These are phyloP conservation scores for Leptobrachium ailaonicum DNA, from an alignment of 2,113 vertebrate genomes.

Conservation along the genomic window DNA sequence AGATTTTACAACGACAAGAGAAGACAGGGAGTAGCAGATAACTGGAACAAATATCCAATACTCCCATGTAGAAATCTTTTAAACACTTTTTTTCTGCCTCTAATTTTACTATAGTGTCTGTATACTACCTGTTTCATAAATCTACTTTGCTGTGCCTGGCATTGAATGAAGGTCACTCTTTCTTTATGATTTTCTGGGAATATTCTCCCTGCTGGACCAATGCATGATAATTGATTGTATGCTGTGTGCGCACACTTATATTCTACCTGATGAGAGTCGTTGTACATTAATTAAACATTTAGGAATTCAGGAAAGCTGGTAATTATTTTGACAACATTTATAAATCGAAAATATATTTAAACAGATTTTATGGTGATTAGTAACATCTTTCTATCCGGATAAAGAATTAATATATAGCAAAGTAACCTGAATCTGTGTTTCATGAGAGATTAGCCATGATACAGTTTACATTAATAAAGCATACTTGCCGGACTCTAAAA, in stretches of 20 bases:
- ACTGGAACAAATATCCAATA: no score
- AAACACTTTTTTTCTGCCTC: no score
- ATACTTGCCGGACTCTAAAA: no score
- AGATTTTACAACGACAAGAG: no score
- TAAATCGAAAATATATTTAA: constrained; percentile 7
- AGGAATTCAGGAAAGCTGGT: constrained; percentile 1
- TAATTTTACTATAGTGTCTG: no score
- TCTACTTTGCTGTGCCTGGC: constrained; percentile 26
- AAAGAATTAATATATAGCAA: no score
- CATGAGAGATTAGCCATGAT: no score
- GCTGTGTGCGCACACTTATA: constrained; percentile 16
- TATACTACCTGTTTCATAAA: background rate
- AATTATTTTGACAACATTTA: constrained; percentile 12
- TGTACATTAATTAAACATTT: constrained; percentile 34
- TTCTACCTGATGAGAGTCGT: constrained; percentile 32
- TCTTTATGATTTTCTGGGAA: constrained; percentile 30
- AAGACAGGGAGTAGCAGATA: no score
- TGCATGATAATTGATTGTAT: constrained; percentile 37
- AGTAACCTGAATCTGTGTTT: no score
- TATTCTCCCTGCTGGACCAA: constrained; percentile 14
- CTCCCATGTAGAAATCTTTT: no score
- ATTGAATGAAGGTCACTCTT: constrained; percentile 32
- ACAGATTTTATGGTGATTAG: constrained; percentile 11
- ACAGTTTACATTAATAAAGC: no score
- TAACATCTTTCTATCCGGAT: no score